Evolutionary conservation across 2,888 invertebrate species (phyloP).

Genomic region (Mythimna ferrago): DNA sequence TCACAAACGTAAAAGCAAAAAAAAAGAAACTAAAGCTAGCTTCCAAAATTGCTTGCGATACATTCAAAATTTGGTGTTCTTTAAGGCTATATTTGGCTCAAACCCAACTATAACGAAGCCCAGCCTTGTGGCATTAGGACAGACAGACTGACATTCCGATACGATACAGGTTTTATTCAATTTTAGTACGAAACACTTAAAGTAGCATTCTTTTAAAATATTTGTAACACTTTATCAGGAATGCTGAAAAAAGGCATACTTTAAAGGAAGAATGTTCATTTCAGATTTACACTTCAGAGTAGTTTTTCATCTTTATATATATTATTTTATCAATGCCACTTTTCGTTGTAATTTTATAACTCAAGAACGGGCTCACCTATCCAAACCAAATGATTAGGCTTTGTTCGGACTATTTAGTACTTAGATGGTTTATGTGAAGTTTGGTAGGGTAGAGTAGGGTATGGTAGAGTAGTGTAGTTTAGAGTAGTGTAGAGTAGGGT

Average conservation of each 20-base stretch:
- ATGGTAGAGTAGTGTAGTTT: too few relatives aligned
- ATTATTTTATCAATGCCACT: too few relatives aligned
- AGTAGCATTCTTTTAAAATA: background rate
- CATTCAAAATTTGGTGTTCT: conserved; percentile 48
- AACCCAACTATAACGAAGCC: conserved; percentile 43
- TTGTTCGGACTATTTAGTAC: too few relatives aligned
- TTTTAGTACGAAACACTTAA: conserved; percentile 19
- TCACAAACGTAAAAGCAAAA: background rate
- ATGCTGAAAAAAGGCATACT: background rate
- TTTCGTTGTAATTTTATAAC: too few relatives aligned
- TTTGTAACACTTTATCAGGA: conserved; percentile 3
- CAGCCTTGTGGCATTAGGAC: conserved; percentile 28
- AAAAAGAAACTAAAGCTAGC: background rate
- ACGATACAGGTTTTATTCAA: conserved; percentile 42
- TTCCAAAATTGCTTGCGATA: conserved; percentile 32
- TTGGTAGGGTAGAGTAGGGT: too few relatives aligned
- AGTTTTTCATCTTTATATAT: too few relatives aligned
- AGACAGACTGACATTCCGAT: conserved; percentile 33
- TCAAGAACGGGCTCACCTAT: too few relatives aligned
- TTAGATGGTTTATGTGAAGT: too few relatives aligned
- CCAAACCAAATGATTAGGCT: too few relatives aligned
- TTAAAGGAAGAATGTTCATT: background rate
- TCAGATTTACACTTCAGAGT: background rate
- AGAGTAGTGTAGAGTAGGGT: too few relatives aligned
- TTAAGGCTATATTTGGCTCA: conserved; percentile 43